A percentile compares a stretch with the other conserved stretches of the same genome.
phyloP scores from a whole-genome alignment of 2,888 invertebrate species.

The Malthinus flaveolus region DNA sequence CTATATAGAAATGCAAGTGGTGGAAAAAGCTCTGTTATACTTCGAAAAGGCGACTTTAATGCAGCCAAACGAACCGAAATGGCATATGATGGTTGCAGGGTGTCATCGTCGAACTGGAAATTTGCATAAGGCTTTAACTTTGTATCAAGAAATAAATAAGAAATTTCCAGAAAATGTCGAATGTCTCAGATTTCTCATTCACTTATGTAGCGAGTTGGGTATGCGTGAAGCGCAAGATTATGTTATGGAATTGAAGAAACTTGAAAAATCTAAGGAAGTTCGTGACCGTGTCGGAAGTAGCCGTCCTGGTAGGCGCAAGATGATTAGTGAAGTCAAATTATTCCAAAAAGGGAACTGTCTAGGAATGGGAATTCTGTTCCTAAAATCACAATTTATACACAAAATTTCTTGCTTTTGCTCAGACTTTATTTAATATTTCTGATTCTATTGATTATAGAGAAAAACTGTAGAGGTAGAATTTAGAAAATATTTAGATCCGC shows the following conservation, averaged over 20 bases:
- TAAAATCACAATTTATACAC: too few relatives aligned
- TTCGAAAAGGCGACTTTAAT: constrained; percentile 79
- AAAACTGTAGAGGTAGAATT: too few relatives aligned
- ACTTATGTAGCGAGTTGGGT: constrained; percentile 87
- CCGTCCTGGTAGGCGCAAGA: constrained; percentile 54
- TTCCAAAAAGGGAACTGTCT: too few relatives aligned
- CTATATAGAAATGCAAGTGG: constrained; percentile 84
- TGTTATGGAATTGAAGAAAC: constrained; percentile 78
- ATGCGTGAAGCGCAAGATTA: constrained; percentile 88
- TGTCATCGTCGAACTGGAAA: constrained; percentile 81
- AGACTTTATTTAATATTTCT: too few relatives aligned
- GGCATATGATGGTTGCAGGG: constrained; percentile 84
- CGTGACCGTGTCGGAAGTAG: constrained; percentile 63
- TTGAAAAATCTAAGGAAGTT: constrained; percentile 59
- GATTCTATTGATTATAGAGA: too few relatives aligned
- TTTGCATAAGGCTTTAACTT: constrained; percentile 62
- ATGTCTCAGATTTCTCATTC: constrained; percentile 87
- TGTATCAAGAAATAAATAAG: constrained; percentile 83
- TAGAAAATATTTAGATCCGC: too few relatives aligned
- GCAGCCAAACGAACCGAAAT: constrained; percentile 79
- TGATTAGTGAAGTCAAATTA: too few relatives aligned
- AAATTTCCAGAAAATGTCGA: constrained; percentile 94
- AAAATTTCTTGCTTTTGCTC: too few relatives aligned
- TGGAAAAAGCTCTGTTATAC: constrained; percentile 82
- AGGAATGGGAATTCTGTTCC: too few relatives aligned